Evolutionary conservation across 2,888 invertebrate genomes (phyloP), one percentile per base, ranked within the genome.

Genomic region (Fragum fragum): DNA sequence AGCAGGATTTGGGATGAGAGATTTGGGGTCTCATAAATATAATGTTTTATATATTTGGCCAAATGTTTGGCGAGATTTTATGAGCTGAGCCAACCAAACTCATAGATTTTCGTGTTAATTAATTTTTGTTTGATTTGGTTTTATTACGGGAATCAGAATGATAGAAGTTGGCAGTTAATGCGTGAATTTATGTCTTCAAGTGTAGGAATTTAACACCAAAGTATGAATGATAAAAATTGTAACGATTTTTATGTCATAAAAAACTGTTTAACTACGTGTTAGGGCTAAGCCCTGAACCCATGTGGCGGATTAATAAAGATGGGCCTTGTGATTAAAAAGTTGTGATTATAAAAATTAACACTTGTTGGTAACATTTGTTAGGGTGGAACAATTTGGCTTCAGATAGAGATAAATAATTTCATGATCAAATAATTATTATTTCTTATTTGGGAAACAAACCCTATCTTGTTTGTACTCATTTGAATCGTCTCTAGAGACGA

Each of bases 91-190:
- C 26, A 80, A 66, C 63, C 72, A 79, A 76, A 57, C 76, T 79
- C 21, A 42, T 73, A 79, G 79, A 79, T 83, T 83, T 79, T 59
- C 36, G 70, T 73, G 73, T 76, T 83, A 83, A 83, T 83, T 83
- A 79, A 83, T 83, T 79, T 79, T 76, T 73, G 82, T 83, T 83
- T 83, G 82, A 83, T 83, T 83, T 83, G 21, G 63, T 83, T 82
- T 83, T 76, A 83, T 83, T 73, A 28, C 16, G n/a, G 11, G 21
- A 14, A 42, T 6, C 18, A 26, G 66, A 66, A 42, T 66, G 66
- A 66, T 66, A 66, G 66, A 66, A 66, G 66, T 72, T 66, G 36
- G 73, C 52, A 55, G 36, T 81, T 81, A 74, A 81, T 81, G 28
- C 32, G 70, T 39, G 29, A 57, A 70, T 77, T 81, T 77, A 74